phyloP scores from a whole-genome alignment of 2,113 vertebrate species.

The Beaufortia kweichowensis region DNA sequence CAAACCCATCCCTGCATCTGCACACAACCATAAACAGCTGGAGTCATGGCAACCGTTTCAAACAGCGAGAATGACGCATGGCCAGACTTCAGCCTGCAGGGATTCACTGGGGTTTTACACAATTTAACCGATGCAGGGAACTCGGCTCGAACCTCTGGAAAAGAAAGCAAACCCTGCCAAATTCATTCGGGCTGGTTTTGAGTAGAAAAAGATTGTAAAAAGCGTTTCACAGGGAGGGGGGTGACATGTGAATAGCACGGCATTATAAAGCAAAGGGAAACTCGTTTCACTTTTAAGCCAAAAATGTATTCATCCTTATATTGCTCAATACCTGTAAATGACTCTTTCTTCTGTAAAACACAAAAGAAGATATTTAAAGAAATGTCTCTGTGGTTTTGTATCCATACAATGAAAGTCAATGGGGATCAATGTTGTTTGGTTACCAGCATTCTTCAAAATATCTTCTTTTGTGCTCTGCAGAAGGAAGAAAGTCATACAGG shows the following conservation, averaged over 20 bases:
- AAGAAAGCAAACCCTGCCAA: background rate
- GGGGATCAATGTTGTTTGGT: no score
- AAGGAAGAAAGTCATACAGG: no score
- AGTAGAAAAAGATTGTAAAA: background rate
- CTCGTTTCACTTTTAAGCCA: background rate
- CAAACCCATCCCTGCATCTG: conserved; percentile 1
- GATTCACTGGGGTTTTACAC: background rate
- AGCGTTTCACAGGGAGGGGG: background rate
- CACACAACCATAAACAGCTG: conserved; percentile 11
- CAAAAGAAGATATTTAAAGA: background rate
- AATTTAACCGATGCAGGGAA: background rate
- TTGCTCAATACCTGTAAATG: no score
- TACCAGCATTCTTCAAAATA: no score
- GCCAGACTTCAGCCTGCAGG: background rate
- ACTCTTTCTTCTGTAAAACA: background rate
- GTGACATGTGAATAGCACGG: background rate
- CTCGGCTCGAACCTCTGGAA: background rate
- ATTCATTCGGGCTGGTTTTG: background rate
- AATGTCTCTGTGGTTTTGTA: no score
- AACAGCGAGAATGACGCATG: conserved; percentile 44
- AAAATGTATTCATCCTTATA: no score
- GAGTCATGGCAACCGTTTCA: conserved; percentile 54
- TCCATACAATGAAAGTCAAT: no score
- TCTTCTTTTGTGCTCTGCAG: no score
- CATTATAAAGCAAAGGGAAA: background rate